A percentile compares a stretch with the other conserved stretches of the same genome.
phyloP scores from a whole-genome alignment of 92 coral and sea anemone genomes.

The Epizoanthus stellaris region DNA sequence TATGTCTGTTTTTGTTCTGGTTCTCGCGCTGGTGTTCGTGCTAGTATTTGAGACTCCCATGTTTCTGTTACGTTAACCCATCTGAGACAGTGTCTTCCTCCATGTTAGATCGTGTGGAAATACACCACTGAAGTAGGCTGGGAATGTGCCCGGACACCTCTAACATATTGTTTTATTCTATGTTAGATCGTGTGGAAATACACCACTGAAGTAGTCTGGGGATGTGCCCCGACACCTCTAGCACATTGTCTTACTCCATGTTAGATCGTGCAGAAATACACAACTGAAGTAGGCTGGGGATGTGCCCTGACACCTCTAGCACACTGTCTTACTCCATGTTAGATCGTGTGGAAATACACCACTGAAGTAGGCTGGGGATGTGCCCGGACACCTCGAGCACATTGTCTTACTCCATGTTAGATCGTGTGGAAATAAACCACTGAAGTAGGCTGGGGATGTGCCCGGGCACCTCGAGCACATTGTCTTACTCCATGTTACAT shows the following conservation, averaged over 20 bases:
- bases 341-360: conserved; percentile 86
- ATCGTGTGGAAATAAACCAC: conserved; percentile 53
- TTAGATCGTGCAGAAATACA: conserved; percentile 82
- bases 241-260: neutral
- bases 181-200: conserved; percentile 80
- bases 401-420: neutral
- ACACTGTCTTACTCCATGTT: neutral
- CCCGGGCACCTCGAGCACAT: neutral
- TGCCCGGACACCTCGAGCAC: conserved; percentile 48
- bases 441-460: conserved; percentile 78
- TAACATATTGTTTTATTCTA: neutral
- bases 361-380: conserved; percentile 82
- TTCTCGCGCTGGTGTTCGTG: neutral
- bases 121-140: conserved; percentile 73
- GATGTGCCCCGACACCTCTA: conserved; percentile 66
- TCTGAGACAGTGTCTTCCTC: too few species aligned
- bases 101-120: conserved; percentile 20
- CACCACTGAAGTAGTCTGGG: conserved; percentile 75
- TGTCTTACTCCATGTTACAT: conserved; percentile 51
- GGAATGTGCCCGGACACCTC: conserved; percentile 72
- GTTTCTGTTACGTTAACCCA: neutral
- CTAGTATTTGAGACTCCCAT: neutral
- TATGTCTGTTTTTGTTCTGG: neutral
- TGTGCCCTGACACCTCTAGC: conserved; percentile 60
- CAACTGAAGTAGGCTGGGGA: conserved; percentile 77